Percentiles rank a stretch among this genome's conserved stretches.
Evolutionary conservation across 2,797 vertebrate genomes (phyloP).

Genomic region (Discoglossus pictus): DNA sequence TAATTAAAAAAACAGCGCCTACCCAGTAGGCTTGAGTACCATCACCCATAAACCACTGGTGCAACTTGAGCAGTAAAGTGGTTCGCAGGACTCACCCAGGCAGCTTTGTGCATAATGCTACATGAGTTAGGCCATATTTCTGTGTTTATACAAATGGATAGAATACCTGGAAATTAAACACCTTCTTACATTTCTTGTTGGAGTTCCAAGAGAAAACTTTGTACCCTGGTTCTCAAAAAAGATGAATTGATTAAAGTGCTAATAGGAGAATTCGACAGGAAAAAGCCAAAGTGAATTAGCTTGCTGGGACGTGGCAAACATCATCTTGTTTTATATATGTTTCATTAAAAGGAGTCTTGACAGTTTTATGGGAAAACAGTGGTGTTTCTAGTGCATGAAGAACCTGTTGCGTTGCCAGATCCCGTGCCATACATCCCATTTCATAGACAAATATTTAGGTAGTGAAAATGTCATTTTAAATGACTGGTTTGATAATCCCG

Average conservation of each 20-base stretch:
- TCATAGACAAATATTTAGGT: constrained; percentile 79
- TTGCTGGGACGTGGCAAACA: constrained; percentile 69
- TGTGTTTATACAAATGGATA: constrained; percentile 61
- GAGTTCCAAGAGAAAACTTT: constrained; percentile 49
- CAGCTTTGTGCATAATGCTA: constrained; percentile 32
- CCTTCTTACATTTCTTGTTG: constrained; percentile 62
- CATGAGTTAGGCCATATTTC: constrained; percentile 53
- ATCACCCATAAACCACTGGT: constrained; percentile 30
- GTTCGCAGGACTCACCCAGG: constrained; percentile 33
- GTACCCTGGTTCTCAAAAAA: constrained; percentile 59
- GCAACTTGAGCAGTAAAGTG: constrained; percentile 36
- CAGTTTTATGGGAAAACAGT: constrained; percentile 81
- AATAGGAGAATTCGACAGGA: constrained; percentile 61
- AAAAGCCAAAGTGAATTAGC: constrained; percentile 70
- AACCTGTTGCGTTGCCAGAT: constrained; percentile 72
- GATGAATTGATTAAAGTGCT: constrained; percentile 64
- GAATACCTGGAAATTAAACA: constrained; percentile 65
- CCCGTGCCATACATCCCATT: constrained; percentile 69
- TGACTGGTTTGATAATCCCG: constrained; percentile 71
- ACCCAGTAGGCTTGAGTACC: constrained; percentile 24
- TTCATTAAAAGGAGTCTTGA: constrained; percentile 74
- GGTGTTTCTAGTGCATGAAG: constrained; percentile 72
- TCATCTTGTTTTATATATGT: constrained; percentile 74
- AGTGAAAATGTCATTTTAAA: constrained; percentile 79
- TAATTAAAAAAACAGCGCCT: constrained; percentile 34